Evolutionary conservation across 1,140 invertebrate species (phyloP).

Genomic region (Drosophila lacertosa): DNA sequence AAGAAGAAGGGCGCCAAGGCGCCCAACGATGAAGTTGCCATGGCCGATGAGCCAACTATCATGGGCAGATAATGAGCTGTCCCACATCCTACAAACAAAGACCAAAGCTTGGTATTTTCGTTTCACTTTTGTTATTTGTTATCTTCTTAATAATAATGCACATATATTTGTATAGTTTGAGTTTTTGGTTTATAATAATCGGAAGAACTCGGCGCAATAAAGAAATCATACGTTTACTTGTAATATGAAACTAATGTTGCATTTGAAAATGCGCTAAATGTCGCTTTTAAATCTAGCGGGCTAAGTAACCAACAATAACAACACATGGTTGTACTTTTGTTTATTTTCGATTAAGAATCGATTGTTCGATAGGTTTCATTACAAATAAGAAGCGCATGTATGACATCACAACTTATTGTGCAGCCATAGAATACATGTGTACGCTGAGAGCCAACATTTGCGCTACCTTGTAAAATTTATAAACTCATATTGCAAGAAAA

Average conservation of each 20-base stretch:
- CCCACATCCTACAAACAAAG: constrained; percentile 51
- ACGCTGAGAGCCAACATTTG: not conserved
- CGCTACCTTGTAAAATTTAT: not conserved
- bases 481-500: too few species aligned
- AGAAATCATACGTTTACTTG: constrained; percentile 46
- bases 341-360: not conserved
- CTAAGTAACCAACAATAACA: not conserved
- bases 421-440: not conserved
- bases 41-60: constrained; percentile 93
- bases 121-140: constrained; percentile 74
- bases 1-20: constrained; percentile 93
- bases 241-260: constrained; percentile 1
- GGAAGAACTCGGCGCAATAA: constrained; percentile 57
- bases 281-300: not conserved
- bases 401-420: not conserved
- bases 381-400: not conserved
- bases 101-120: constrained; percentile 67
- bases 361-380: not conserved
- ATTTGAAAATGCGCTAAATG: not conserved
- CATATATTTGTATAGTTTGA: constrained; percentile 47
- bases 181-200: constrained; percentile 52
- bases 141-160: constrained; percentile 55
- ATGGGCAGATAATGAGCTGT: constrained; percentile 88
- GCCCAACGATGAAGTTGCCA: constrained; percentile 90
- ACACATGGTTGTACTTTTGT: not conserved